Base-by-base conservation (phyloP, 2,113 vertebrate species). In the Capreolus pygargus region DNA sequence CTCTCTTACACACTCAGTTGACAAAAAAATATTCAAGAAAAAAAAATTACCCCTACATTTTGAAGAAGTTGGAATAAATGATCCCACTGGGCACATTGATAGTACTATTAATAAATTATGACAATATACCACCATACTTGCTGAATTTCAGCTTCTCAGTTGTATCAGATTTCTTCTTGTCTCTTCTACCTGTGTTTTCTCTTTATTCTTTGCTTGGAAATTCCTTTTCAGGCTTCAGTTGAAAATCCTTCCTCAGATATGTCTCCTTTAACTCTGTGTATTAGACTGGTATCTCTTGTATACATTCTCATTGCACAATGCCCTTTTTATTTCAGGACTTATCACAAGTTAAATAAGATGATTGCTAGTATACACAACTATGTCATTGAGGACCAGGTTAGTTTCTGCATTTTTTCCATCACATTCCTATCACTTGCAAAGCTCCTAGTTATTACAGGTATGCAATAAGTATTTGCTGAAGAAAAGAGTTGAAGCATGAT, bases 51-150 rank as follows among this genome's bases (percentile, higher is more conserved):
- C 21, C 25, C 6, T 92, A 21, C 39, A n/a, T 43, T 86, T 95
- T 88, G 36, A 17, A 45, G 47, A 55, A 64, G 4, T 3, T 92
- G 30, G 2, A 76, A 12, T 95, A 94, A 89, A 60, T 33, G 60
- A 78, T 4, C 0, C 7, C 7, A n/a, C 1, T 23, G 36, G 6
- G 30, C 5, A 74, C 23, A 30, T 0, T 39, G 30, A 89, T 61
- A 43, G 3, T n/a, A 47, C 33, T 54, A 5, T n/a, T 85, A 45
- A 74, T 60, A 33, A 82, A 45, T 58, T 43, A 57, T 57, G 36
- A 82, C 3, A 79, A 3, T 28, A 76, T 0, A 17, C 3, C 3
- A 15, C 47, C 30, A 54, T 36, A 27, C 3, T 81, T 64, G 47
- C 17, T 10, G 76, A 33, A 1, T 93, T 91, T 95, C 8, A 43